phyloP scores from a whole-genome alignment of 2,113 vertebrate species.

The Candoia aspera region DNA sequence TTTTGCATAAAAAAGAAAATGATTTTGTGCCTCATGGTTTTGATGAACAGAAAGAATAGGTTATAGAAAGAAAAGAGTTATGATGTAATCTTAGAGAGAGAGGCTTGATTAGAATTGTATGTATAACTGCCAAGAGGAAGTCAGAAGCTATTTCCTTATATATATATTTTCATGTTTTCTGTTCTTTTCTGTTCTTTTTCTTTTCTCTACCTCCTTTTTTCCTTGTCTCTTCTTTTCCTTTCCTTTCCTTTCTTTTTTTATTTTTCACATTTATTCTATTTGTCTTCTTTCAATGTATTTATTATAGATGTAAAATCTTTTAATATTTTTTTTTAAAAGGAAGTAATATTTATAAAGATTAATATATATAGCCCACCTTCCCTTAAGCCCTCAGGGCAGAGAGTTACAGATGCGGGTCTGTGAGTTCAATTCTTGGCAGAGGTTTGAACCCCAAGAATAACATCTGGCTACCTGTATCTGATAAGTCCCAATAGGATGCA shows the following conservation, averaged over 20 bases:
- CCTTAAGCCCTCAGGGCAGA: neutral
- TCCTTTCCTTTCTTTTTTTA: neutral
- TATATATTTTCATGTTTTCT: too few species aligned
- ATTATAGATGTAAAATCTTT: neutral
- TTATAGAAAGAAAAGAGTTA: neutral
- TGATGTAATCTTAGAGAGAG: neutral
- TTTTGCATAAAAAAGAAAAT: neutral
- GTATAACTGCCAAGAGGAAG: neutral
- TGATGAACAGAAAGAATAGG: neutral
- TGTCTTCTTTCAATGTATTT: neutral
- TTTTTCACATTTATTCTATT: neutral
- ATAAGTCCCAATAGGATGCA: neutral
- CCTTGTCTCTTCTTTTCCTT: neutral
- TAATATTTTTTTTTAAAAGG: neutral
- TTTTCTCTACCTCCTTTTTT: neutral
- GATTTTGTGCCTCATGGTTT: neutral
- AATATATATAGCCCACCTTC: neutral
- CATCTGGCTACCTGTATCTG: neutral
- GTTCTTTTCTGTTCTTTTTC: too few species aligned
- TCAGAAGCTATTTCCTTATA: too few species aligned
- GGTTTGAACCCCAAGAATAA: neutral
- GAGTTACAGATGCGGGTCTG: neutral
- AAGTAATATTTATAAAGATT: neutral
- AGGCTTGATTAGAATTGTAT: neutral
- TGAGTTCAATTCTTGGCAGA: neutral